These are phyloP conservation scores for Pipistrellus kuhlii DNA, from an alignment of 2,797 vertebrate genomes.

Conservation along the genomic window DNA sequence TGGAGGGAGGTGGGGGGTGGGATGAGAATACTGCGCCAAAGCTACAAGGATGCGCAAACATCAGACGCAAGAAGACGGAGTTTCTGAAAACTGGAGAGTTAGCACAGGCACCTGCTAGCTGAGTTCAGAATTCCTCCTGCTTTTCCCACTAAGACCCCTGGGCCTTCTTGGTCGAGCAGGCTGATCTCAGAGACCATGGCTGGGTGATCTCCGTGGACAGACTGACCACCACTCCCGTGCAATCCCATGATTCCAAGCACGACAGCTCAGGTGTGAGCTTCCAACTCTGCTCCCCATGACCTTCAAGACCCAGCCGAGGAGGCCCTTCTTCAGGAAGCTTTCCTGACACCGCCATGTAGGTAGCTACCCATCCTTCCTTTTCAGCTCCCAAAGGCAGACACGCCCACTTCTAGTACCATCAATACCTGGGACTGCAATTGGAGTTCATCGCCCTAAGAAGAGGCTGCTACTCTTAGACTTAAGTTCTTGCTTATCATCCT, in stretches of 20 bases:
- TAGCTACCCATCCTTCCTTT: not conserved
- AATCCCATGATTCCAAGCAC: not conserved
- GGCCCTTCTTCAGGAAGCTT: not conserved
- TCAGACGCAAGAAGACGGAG: not conserved
- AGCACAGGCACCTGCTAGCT: not conserved
- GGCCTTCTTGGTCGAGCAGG: too few relatives aligned
- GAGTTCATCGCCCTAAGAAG: not conserved
- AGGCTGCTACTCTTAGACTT: not conserved
- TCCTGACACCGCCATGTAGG: not conserved
- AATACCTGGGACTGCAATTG: not conserved
- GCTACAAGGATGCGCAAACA: not conserved
- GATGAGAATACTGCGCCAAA: not conserved
- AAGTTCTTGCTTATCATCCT: not conserved
- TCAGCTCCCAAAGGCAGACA: not conserved
- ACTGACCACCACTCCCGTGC: rapidly evolving
- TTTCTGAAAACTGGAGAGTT: not conserved
- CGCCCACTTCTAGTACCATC: not conserved
- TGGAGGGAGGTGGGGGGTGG: not conserved
- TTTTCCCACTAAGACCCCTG: not conserved
- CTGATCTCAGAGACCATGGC: not conserved
- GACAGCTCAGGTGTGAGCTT: not conserved
- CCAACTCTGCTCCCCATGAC: not conserved
- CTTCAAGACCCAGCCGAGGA: not conserved
- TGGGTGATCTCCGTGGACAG: not conserved
- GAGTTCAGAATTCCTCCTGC: rapidly evolving